Base-by-base conservation (phyloP, 1,140 invertebrate genomes). In the Himalopsyche phryganea region DNA sequence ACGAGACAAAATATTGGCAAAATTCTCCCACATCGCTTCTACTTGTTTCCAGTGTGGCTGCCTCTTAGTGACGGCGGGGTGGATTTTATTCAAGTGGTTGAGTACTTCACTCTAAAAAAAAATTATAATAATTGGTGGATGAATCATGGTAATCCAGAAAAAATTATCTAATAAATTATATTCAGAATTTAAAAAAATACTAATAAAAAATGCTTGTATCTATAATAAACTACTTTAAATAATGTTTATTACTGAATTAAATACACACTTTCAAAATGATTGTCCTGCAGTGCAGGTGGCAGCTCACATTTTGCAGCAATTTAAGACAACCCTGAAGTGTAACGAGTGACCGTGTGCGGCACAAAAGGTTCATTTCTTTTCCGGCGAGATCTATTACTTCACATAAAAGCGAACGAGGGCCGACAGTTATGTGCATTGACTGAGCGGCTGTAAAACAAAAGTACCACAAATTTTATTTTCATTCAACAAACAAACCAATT, bases 51-150 rank as follows among this genome's bases (percentile, higher is more conserved):
- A 63, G n/a, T 63, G 61, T 10, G 6, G 14, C 18, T 63, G 57
- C n/a, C 61, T 23, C 44, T 60, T 63, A 1, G 61, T 63, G 6
- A 63, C 50, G 6, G 61, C 57, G 2, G 61, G 61, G 46, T 63
- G 61, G 2, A 63, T 9, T 42, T 60, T 63, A 36, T 63, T 63
- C 13, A 63, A 52, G 40, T 50, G 19, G 10, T 15, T 13, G 36
- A 63, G 49, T 49, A 63, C 23, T 18, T 63, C 61, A 42, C 48
- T 63, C 61, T 63, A 48, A 17, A 40, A 50, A 32, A 28, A 46
- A 33, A 18, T n/a, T n/a, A n/a, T n/a, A n/a, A n/a, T n/a, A n/a
- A n/a, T n/a, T n/a, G n/a, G n/a, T n/a, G n/a, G n/a, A n/a, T n/a
- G n/a, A n/a, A n/a, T n/a, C n/a, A n/a, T n/a, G n/a, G n/a, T n/a